phyloP scores from a whole-genome alignment of 2,113 vertebrate genomes.

The Micromys minutus region DNA sequence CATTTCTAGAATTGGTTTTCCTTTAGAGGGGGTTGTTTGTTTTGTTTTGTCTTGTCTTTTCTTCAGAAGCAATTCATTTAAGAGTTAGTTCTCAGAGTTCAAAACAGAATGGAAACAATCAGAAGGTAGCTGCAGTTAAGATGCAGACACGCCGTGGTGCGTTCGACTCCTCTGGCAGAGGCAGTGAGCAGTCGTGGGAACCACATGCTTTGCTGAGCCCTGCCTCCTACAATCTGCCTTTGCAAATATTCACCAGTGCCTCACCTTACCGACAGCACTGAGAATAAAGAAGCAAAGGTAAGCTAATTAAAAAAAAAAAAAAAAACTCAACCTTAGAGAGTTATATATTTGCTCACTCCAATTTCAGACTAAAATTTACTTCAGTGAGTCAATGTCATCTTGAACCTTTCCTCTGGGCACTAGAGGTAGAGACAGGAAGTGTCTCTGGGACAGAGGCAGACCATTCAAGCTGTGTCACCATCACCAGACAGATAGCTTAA shows the following conservation, averaged over 20 bases:
- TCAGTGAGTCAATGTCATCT: background rate
- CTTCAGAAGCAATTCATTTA: background rate
- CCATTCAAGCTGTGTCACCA: background rate
- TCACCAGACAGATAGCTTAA: background rate
- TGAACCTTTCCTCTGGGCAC: background rate
- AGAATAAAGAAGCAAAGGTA: slow-evolving; percentile 23
- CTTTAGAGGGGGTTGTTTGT: background rate
- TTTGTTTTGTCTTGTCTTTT: background rate
- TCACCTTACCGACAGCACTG: background rate
- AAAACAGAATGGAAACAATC: slow-evolving; percentile 4
- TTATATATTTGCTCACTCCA: slow-evolving; percentile 21
- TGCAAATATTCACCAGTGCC: slow-evolving; percentile 29
- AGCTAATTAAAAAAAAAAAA: background rate
- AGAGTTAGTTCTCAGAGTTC: background rate
- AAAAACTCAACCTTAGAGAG: background rate
- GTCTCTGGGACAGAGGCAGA: background rate
- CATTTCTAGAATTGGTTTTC: background rate
- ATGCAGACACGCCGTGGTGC: background rate
- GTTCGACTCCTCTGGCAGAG: background rate
- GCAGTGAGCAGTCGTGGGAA: background rate
- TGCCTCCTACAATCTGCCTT: background rate
- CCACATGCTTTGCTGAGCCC: background rate
- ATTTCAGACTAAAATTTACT: slow-evolving; percentile 33
- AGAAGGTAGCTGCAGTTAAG: background rate
- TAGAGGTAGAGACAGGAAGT: background rate